phyloP scores from a whole-genome alignment of 2,888 invertebrate genomes.

The Griposia aprilina region DNA sequence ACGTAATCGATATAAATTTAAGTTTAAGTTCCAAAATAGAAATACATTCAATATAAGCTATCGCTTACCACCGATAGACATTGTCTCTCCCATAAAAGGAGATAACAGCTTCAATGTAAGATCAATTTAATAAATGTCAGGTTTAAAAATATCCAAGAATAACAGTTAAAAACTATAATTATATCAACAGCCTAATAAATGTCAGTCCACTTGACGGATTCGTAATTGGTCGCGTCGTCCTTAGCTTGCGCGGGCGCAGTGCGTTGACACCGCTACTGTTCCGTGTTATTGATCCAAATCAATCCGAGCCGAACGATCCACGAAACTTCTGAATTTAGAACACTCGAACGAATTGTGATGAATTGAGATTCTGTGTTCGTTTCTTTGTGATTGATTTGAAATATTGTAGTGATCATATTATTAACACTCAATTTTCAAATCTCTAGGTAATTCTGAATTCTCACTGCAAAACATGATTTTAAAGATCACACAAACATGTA shows the following conservation, averaged over 20 bases:
- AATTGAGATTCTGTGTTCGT: constrained; percentile 25
- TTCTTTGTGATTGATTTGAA: constrained; percentile 31
- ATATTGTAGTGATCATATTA: constrained; percentile 16
- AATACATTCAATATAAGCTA: neutral
- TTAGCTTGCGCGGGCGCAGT: constrained; percentile 67
- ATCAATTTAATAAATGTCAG: constrained; percentile 43
- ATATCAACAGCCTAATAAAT: constrained; percentile 56
- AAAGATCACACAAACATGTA: neutral
- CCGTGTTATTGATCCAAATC: constrained; percentile 87
- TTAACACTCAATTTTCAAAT: neutral
- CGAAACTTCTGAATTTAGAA: constrained; percentile 69
- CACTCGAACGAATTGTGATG: constrained; percentile 48
- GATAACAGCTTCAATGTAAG: constrained; percentile 13
- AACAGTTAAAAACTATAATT: constrained; percentile 57
- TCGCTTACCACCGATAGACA: neutral
- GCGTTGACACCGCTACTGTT: constrained; percentile 83
- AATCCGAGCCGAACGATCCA: constrained; percentile 73
- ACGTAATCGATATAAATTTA: neutral
- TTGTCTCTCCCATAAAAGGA: constrained; percentile 8
- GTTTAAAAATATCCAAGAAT: constrained; percentile 35
- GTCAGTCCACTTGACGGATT: constrained; percentile 66
- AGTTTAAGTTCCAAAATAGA: neutral
- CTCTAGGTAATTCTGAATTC: too few relatives aligned
- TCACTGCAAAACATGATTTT: neutral
- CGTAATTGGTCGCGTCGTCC: constrained; percentile 65